Evolutionary conservation across 2,113 vertebrate genomes (phyloP).

Genomic region (Cyphomyrus discorhynchus): DNA sequence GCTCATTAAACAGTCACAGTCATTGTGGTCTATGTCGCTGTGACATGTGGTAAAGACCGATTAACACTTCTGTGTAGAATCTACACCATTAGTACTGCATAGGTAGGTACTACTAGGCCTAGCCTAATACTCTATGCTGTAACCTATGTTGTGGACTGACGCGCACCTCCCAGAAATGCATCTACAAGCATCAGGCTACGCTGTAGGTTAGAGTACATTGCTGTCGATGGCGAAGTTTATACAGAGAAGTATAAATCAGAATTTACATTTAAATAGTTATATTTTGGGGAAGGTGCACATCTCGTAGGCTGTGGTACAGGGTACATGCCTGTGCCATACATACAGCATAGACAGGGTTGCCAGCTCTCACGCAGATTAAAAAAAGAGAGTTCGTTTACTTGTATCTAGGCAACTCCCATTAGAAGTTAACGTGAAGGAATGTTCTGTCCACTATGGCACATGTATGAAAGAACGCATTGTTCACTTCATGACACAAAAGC

Average conservation of each 20-base stretch:
- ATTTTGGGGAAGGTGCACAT: not conserved
- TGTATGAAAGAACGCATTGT: not conserved
- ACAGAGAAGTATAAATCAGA: not conserved
- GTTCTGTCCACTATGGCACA: not conserved
- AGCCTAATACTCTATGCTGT: not conserved
- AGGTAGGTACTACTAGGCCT: not conserved
- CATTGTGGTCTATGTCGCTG: not conserved
- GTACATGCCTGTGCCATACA: not conserved
- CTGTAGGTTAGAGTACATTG: not conserved
- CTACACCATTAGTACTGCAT: not conserved
- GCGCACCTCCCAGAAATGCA: not conserved
- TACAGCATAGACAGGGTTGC: not conserved
- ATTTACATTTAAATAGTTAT: not conserved
- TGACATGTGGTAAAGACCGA: not conserved
- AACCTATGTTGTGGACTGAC: not conserved
- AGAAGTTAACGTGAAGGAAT: conserved; percentile 3
- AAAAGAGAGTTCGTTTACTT: not conserved
- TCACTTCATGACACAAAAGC: not conserved
- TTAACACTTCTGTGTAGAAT: not conserved
- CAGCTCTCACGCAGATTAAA: not conserved
- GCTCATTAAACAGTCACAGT: not conserved
- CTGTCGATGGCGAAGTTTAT: not conserved
- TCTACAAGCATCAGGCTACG: not conserved
- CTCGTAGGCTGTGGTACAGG: not conserved
- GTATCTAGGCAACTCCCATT: not conserved